These are phyloP conservation scores for Pocillopora verrucosa DNA, from an alignment of 64 coral and sea anemone species.

Conservation along the genomic window DNA sequence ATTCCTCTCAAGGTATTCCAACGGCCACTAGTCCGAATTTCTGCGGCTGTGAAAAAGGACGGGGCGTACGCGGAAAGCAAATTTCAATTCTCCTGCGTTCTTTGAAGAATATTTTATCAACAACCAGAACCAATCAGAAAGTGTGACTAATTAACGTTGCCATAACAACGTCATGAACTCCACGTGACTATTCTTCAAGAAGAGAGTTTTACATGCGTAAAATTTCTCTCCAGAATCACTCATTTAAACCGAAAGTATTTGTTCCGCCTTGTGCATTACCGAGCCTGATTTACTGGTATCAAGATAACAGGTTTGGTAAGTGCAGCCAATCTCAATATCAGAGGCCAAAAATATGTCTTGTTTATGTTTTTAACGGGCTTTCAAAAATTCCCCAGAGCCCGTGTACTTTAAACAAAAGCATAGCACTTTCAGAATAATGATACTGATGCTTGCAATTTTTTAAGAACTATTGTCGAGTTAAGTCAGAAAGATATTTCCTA, in stretches of 20 bases:
- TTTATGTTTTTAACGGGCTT: conserved; percentile 14
- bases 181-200: not conserved
- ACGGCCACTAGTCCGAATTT: conserved; percentile 44
- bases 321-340: not conserved
- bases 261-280: conserved; percentile 25
- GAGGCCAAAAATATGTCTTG: not conserved
- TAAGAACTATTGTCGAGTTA: not conserved
- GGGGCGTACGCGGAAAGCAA: conserved; percentile 42
- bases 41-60: conserved; percentile 36
- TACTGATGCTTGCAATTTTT: not conserved
- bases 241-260: conserved; percentile 1
- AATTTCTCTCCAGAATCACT: not conserved
- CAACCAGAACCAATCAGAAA: conserved; percentile 27
- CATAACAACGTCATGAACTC: conserved; percentile 18
- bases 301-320: conserved; percentile 10
- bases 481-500: conserved; percentile 17
- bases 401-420: not conserved
- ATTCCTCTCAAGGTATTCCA: conserved; percentile 31
- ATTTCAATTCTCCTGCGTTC: conserved; percentile 40
- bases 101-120: conserved; percentile 28
- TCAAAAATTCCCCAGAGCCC: not conserved
- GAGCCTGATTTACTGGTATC: conserved; percentile 24
- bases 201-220: conserved; percentile 3
- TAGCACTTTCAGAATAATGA: not conserved
- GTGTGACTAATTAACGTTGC: conserved; percentile 30